phyloP scores from a whole-genome alignment of 2,797 vertebrate species.

The Chloroceryle amazona region DNA sequence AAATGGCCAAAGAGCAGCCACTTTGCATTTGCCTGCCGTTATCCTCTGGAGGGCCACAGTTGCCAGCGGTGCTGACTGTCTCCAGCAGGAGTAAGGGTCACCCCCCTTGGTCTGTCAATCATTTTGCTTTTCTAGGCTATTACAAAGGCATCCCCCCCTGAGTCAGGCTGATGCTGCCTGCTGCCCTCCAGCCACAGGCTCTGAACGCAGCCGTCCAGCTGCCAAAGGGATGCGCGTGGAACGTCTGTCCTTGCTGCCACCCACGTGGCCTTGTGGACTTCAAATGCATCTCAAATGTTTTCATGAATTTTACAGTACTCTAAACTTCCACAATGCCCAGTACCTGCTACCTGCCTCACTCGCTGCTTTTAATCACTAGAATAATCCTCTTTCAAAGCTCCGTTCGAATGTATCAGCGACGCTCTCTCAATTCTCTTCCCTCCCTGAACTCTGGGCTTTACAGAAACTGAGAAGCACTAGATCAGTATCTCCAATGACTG shows the following conservation, averaged over 20 bases:
- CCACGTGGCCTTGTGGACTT: neutral
- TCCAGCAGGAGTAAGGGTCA: neutral
- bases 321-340: neutral
- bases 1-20: neutral
- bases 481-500: neutral
- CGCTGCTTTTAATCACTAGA: neutral
- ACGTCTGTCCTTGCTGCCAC: rapidly evolving
- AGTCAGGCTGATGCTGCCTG: neutral
- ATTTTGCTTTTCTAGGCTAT: neutral
- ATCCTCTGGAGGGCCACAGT: neutral
- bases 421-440: neutral
- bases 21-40: neutral
- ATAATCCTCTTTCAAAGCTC: neutral
- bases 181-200: neutral
- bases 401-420: neutral
- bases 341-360: rapidly evolving
- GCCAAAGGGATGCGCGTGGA: neutral
- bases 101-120: neutral
- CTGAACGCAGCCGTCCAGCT: neutral
- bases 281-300: neutral
- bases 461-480: neutral
- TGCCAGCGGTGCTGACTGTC: neutral
- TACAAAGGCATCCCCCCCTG: neutral
- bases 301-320: neutral
- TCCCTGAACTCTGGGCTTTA: neutral